Evolutionary conservation across 2,888 invertebrate genomes (phyloP), one percentile per base, ranked within the genome.

Genomic region (Spodoptera picta): DNA sequence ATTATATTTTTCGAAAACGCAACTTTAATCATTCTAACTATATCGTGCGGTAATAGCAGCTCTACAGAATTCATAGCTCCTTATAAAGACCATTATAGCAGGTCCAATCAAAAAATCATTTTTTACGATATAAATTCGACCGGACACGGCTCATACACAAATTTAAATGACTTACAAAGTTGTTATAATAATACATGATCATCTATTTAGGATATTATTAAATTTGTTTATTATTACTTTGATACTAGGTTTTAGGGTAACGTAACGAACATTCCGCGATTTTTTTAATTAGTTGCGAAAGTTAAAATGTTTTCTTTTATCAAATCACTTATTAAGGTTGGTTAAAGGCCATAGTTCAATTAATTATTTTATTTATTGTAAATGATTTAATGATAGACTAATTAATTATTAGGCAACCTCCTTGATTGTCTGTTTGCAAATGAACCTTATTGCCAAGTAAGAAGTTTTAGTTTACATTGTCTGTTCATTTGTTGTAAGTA

Each of bases 41-140:
- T 36, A 36, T 7, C 0, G 48, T 14, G 2, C 53, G 54, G 66
- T 63, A 71, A 43, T 70, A 80, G 23, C 90, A 75, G 49, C 93
- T 92, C 90, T 86, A 79, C 89, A 80, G 57, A 61, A 75, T 64
- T 83, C 66, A 71, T 58, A 74, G 75, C 84, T 85, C 84, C 86
- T 87, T 87, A 77, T 79, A 80, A 82, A 83, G 85, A 83, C 91
- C 87, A 92, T 92, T 92, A 93, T 77, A 87, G 87, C 85, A 87
- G 85, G 90, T 88, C 89, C 92, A 94, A 94, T 94, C 94, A 94
- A 94, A 94, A 93, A 91, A 93, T 90, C 93, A 93, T 94, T 94
- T 94, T 94, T 94, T 92, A 93, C 88, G 88, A 91, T 92, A 92
- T 89, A 90, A 89, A 88, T 86, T 88, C 84, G 87, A 90, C 92